phyloP scores from a whole-genome alignment of 2,113 vertebrate species.

The Archilochus colubris region DNA sequence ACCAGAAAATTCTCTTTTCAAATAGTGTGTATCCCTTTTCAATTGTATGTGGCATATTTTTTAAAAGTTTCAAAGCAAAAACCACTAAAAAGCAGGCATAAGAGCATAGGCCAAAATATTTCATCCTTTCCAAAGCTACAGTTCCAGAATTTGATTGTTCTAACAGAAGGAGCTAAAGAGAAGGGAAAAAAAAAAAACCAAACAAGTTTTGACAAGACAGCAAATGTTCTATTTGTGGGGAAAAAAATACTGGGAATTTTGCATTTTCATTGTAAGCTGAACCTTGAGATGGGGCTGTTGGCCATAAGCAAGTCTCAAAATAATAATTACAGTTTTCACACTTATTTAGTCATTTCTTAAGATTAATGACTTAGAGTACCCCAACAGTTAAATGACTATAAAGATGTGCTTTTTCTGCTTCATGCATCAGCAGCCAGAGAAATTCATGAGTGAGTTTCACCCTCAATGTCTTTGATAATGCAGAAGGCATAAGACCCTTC shows the following conservation, averaged over 20 bases:
- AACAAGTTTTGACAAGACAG: background rate
- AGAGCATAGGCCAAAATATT: background rate
- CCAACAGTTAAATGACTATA: background rate
- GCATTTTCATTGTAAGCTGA: background rate
- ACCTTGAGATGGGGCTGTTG: background rate
- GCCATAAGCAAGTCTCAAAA: background rate
- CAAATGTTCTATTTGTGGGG: background rate
- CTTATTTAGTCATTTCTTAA: background rate
- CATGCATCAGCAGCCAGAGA: background rate
- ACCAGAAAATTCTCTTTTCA: background rate
- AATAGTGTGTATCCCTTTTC: background rate
- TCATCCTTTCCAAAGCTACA: background rate
- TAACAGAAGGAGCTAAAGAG: background rate
- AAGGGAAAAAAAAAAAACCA: background rate
- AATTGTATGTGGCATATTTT: background rate
- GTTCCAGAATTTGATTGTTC: background rate
- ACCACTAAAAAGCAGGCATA: background rate
- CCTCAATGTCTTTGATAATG: background rate
- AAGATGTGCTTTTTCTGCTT: background rate
- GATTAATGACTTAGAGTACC: background rate
- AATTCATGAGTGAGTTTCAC: background rate
- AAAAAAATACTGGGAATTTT: background rate
- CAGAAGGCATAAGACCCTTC: background rate
- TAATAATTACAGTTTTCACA: background rate
- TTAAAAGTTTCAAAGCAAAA: background rate